These are phyloP conservation scores for Halcyon chelicuti DNA, from an alignment of 2,797 vertebrate genomes.

Conservation along the genomic window DNA sequence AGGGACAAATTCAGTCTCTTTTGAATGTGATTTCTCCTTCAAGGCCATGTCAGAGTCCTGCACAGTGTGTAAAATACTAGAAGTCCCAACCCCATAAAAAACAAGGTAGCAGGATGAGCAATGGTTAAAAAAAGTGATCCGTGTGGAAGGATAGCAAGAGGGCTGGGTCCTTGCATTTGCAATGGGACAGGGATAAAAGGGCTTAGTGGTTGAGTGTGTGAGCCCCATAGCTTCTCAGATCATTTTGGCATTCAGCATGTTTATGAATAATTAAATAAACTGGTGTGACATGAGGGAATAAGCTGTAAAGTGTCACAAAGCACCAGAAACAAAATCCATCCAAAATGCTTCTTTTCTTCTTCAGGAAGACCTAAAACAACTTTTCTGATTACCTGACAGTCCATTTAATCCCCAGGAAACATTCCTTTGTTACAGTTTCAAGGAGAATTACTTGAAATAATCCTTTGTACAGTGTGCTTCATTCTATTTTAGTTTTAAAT, in stretches of 20 bases:
- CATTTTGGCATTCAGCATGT: constrained; percentile 71
- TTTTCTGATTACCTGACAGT: constrained; percentile 88
- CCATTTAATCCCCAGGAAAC: constrained; percentile 87
- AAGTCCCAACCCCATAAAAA: not conserved
- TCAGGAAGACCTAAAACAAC: constrained; percentile 82
- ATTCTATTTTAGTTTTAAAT: constrained; percentile 86
- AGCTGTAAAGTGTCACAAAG: constrained; percentile 82
- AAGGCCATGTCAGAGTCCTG: not conserved
- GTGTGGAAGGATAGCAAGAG: not conserved
- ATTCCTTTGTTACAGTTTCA: constrained; percentile 86
- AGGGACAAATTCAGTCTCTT: not conserved
- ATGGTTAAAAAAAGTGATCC: not conserved
- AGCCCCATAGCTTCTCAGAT: constrained; percentile 59
- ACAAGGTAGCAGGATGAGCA: not conserved
- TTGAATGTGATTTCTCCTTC: not conserved
- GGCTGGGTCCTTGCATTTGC: not conserved
- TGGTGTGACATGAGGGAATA: constrained; percentile 78
- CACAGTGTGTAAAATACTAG: not conserved
- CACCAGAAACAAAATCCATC: constrained; percentile 81
- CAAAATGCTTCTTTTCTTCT: constrained; percentile 82
- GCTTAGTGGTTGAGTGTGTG: constrained; percentile 64
- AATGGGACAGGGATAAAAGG: constrained; percentile 30
- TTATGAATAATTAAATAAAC: constrained; percentile 83
- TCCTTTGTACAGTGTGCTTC: constrained; percentile 83
- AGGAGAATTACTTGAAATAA: constrained; percentile 89